Evolutionary conservation across 2,113 vertebrate species (phyloP), one percentile per base, ranked within the genome.

Genomic region (Anas platyrhynchos): DNA sequence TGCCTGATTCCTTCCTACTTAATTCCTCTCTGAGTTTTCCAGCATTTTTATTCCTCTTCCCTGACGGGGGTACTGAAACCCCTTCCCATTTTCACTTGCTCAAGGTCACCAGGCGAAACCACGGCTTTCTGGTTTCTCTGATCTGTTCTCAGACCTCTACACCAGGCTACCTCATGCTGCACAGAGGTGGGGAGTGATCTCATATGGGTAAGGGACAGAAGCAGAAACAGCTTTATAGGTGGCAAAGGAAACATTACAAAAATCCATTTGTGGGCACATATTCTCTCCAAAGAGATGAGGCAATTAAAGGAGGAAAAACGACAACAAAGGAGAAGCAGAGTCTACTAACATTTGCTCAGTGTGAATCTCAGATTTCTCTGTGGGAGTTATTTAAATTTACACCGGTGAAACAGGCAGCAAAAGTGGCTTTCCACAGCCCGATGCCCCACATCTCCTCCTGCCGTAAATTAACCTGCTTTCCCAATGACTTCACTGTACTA

Each of bases 341-440:
- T 88, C 93, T 94, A 52, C 86, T 92, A 81, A 86, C 89, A 65
- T 96, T 96, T 95, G 87, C 93, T 95, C 93, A 74, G 91, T 77
- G 93, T 89, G 89, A 89, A 91, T 91, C 89, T 69, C 52, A 10
- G 84, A 62, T 95, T 96, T 91, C 95, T 97, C 94, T 74, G 93
- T 97, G 93, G 91, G 93, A 91, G 87, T 95, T 95, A 85, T 58
- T 97, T 94, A 94, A 94, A 95, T 96, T 95, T 91, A 87, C 93
- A 88, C 93, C 81, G 25, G 72, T 32, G 87, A 79, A 91, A 73
- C 81, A 26, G 48, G 89, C 93, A 79, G 89, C 84, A 82, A 26
- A 76, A 94, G 93, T 73, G 87, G 41, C 91, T 96, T 87, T 94
- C 31, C 86, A 59, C 82, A 92, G 89, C 96, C 83, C 2, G 6